Evolutionary conservation across 2,888 invertebrate genomes (phyloP), one percentile per base, ranked within the genome.

Genomic region (Drosophila leonis): DNA sequence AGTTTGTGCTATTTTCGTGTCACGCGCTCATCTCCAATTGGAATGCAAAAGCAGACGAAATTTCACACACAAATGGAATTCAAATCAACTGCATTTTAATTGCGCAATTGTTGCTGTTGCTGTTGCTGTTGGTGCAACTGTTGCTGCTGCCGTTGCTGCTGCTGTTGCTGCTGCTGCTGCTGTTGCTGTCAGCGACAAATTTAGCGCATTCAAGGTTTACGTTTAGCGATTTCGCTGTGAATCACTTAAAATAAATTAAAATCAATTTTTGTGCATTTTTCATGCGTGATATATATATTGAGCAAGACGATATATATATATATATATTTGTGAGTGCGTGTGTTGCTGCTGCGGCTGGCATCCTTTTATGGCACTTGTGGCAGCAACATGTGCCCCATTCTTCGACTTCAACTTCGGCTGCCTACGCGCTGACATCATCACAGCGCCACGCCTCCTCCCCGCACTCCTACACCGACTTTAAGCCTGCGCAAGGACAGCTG

Each of bases 191-290:
- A 33, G 70, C 70, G 78, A 84, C 85, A 79, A 79, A 89, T 84
- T 87, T 70, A 82, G 84, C 65, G 62, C 67, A 29, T 63, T 46
- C 84, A 89, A 84, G 90, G 84, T 72, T 82, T 56, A 10, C 41
- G 66, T 72, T 69, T 51, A 62, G 41, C 55, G 67, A 55, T 71
- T 63, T 61, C 54, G 65, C 51, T 65, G 80, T 78, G 84, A 88
- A 88, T 84, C 88, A 88, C 80, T 89, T 86, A 88, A 90, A 88
- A 86, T 90, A 90, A 86, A 86, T 86, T 85, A 86, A 90, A 88
- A 86, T 81, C 65, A 72, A 81, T 81, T 83, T 77, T 82, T 75
- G 79, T 82, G 76, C 73, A 82, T 65, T 82, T 81, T 75, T 78
- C 71, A 78, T 80, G 82, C 76, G 75, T 82, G 78, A 75, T 78